Conservation (phyloP, 2,797 vertebrate species). For the Phrynocephalus guinanensis region DNA sequence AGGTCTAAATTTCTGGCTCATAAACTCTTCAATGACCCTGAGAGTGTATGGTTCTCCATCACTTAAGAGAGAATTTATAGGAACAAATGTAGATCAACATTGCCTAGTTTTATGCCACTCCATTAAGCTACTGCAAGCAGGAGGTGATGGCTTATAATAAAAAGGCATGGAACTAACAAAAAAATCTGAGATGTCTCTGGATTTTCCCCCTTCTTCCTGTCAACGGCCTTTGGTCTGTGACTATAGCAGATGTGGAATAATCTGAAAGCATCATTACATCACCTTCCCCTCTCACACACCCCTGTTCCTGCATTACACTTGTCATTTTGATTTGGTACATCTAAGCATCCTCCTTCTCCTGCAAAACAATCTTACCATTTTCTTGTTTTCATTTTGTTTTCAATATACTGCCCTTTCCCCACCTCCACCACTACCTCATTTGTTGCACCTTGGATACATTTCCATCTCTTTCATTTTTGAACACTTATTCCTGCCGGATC, state of each 20-base stretch:
- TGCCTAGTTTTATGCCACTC: slow-evolving; percentile 22
- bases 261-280: neutral
- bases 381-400: neutral
- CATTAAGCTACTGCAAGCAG: slow-evolving; percentile 32
- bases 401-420: neutral
- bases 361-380: neutral
- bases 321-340: neutral
- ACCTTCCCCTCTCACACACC: neutral
- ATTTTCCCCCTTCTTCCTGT: neutral
- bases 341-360: neutral
- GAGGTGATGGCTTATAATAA: slow-evolving; percentile 24
- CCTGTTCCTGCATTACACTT: neutral
- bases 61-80: slow-evolving; percentile 36
- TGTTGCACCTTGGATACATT: neutral
- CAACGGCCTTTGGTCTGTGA: neutral
- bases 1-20: slow-evolving; percentile 38
- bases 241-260: neutral
- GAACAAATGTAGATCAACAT: slow-evolving; percentile 36
- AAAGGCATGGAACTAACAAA: neutral
- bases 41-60: slow-evolving; percentile 29
- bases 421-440: neutral
- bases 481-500: too few relatives aligned
- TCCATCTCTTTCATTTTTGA: neutral
- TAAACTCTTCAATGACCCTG: slow-evolving; percentile 36
- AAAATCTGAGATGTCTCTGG: neutral